Evolutionary conservation across 2,113 vertebrate genomes (phyloP), one percentile per base, ranked within the genome.

Genomic region (Pterophyllum scalare): DNA sequence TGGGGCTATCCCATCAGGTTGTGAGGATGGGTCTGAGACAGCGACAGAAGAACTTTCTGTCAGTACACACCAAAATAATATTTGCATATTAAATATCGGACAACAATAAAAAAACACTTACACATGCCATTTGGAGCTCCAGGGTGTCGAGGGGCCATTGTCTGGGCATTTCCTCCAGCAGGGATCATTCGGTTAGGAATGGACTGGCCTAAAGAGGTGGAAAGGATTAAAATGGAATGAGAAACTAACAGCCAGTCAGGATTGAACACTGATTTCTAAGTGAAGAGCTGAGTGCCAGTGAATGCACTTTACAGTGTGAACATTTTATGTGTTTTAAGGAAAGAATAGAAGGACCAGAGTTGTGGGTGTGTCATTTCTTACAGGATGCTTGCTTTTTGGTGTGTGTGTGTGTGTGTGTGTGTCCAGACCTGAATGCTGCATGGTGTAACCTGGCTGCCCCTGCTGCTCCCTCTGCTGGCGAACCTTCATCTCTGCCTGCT

Each of bases 391-490:
- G 12, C 20, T 3, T 59, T 46, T 74, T n/a, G 10, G 7, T 56
- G 60, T 59, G 19, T 64, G 57, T 22, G 17, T 31, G n/a, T n/a
- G n/a, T n/a, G 7, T 56, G 60, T 59, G 19, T 64, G 57, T 22
- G 17, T 31, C 38, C 86, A 56, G 52, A 93, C 94, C 93, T 87
- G 93, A 75, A 22, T 89, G 92, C 80, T 90, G 94, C 70, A 81
- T 26, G 5, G 91, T 85, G 88, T 79, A 94, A 59, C 89, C 91
- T 12, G 95, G 93, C 88, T 96, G 97, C 77, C 96, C 96, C 59
- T 97, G 98, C 81, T 96, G 95, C 81, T 99, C 98, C 94, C 97
- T 96, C 88, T 98, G 98, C 94, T 99, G 98, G 1, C 97, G 96
- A 46, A 98, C 97, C 75, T 98, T 96, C 1, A 99, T 67, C 82